Percentiles rank a stretch among this genome's conserved stretches.
These are phyloP conservation scores for Chionomys nivalis DNA, from an alignment of 2,113 vertebrate species.

Conservation along the genomic window DNA sequence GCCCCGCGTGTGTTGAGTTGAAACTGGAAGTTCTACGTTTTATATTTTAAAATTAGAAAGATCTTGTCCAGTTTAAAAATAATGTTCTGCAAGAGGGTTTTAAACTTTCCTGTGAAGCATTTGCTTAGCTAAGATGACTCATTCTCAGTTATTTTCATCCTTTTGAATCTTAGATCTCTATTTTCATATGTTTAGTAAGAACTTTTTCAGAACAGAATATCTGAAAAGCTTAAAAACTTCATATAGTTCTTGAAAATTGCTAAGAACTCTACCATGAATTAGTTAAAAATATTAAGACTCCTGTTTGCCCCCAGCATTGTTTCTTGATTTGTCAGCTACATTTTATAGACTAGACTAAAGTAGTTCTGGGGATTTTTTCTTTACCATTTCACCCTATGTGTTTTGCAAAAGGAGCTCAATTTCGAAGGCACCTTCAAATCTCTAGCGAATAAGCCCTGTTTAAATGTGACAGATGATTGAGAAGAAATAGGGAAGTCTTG, in stretches of 20 bases:
- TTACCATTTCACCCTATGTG: slow-evolving; percentile 28
- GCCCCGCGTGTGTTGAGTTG: slow-evolving; percentile 28
- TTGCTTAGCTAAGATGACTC: slow-evolving; percentile 73
- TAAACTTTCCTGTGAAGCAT: slow-evolving; percentile 64
- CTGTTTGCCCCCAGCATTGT: neutral
- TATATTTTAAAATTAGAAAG: slow-evolving; percentile 73
- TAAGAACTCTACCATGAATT: slow-evolving; percentile 53
- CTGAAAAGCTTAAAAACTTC: slow-evolving; percentile 61
- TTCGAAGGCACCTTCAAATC: slow-evolving; percentile 58
- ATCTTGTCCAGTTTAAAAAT: slow-evolving; percentile 73
- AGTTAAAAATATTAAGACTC: neutral
- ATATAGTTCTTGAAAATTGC: slow-evolving; percentile 61
- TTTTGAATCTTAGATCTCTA: slow-evolving; percentile 69
- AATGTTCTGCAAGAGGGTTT: slow-evolving; percentile 70
- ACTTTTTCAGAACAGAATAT: slow-evolving; percentile 71
- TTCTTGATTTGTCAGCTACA: slow-evolving; percentile 23
- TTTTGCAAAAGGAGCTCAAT: slow-evolving; percentile 64
- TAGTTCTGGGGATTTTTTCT: slow-evolving; percentile 42
- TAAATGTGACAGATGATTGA: slow-evolving; percentile 63
- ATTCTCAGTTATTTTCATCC: slow-evolving; percentile 75
- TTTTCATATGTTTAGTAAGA: slow-evolving; percentile 66
- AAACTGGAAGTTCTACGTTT: slow-evolving; percentile 65
- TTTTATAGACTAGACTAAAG: slow-evolving; percentile 13
- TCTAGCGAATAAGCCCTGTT: slow-evolving; percentile 39
- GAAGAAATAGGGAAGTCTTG: slow-evolving; percentile 53